phyloP scores from a whole-genome alignment of 2,888 invertebrate genomes.

The Clistopyga incitator region DNA sequence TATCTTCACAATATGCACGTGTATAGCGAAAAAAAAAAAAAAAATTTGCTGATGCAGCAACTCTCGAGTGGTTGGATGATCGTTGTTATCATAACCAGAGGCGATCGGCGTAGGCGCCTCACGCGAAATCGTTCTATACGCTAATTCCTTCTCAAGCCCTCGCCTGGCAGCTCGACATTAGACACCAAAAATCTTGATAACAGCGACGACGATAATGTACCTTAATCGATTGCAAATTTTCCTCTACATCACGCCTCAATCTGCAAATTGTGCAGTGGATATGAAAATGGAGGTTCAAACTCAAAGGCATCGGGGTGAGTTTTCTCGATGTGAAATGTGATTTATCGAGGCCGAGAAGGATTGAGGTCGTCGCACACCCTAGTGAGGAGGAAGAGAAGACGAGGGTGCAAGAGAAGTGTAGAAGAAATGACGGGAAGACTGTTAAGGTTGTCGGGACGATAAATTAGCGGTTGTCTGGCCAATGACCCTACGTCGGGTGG shows the following conservation, averaged over 20 bases:
- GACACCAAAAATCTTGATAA: conserved; percentile 22
- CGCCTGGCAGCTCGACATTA: background rate
- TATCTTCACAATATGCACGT: background rate
- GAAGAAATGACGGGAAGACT: conserved; percentile 50
- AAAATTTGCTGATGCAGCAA: background rate
- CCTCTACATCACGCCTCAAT: background rate
- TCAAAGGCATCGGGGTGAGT: conserved; percentile 2
- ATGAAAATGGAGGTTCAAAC: background rate
- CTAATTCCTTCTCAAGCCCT: conserved; percentile 8
- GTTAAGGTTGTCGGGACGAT: conserved; percentile 66
- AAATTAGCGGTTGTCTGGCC: conserved; percentile 68
- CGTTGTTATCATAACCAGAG: conserved; percentile 8
- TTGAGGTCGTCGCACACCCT: background rate
- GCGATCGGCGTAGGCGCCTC: background rate
- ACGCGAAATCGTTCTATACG: conserved; percentile 32
- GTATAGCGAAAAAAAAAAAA: background rate
- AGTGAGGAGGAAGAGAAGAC: conserved; percentile 6
- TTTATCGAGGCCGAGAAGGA: conserved; percentile 18
- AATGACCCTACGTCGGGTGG: conserved; percentile 70
- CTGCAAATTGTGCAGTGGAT: conserved; percentile 14
- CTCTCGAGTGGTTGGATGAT: background rate
- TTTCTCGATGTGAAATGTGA: conserved; percentile 13
- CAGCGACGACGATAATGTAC: background rate
- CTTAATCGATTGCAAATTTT: conserved; percentile 14
- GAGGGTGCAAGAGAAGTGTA: conserved; percentile 34